These are phyloP conservation scores for Nemotelus pantherinus DNA, from an alignment of 2,888 invertebrate species.

Conservation along the genomic window DNA sequence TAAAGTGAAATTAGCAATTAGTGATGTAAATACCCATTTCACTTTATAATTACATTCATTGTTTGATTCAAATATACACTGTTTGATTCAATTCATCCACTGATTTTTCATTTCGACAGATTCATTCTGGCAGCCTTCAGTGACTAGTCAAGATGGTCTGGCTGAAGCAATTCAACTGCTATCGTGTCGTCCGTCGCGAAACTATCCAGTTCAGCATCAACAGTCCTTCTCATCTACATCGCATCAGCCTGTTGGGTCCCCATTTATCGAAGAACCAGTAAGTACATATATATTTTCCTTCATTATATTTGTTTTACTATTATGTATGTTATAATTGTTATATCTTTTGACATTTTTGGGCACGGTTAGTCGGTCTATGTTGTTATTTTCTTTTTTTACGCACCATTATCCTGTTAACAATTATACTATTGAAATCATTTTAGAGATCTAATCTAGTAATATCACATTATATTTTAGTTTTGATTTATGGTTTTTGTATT, in stretches of 20 bases:
- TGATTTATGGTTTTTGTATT: too few relatives aligned
- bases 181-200: slow-evolving; percentile 68
- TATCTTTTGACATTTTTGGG: too few relatives aligned
- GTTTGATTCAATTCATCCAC: not conserved
- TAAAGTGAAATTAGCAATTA: not conserved
- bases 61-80: not conserved
- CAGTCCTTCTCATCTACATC: slow-evolving; percentile 54
- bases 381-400: too few relatives aligned
- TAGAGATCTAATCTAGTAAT: too few relatives aligned
- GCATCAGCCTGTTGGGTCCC: slow-evolving; percentile 54
- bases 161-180: slow-evolving; percentile 74
- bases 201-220: slow-evolving; percentile 53
- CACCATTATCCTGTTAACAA: too few relatives aligned
- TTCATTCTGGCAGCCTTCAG: slow-evolving; percentile 64
- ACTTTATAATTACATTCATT: not conserved
- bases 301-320: not conserved
- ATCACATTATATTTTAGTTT: too few relatives aligned
- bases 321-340: too few relatives aligned
- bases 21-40: not conserved
- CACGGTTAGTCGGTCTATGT: too few relatives aligned
- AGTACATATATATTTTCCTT: not conserved
- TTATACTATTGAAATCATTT: too few relatives aligned
- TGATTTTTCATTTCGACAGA: slow-evolving; percentile 55
- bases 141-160: slow-evolving; percentile 73
- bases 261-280: slow-evolving; percentile 56